Conservation (phyloP, 2,113 vertebrate genomes). For the Notarius quadriscutis region DNA sequence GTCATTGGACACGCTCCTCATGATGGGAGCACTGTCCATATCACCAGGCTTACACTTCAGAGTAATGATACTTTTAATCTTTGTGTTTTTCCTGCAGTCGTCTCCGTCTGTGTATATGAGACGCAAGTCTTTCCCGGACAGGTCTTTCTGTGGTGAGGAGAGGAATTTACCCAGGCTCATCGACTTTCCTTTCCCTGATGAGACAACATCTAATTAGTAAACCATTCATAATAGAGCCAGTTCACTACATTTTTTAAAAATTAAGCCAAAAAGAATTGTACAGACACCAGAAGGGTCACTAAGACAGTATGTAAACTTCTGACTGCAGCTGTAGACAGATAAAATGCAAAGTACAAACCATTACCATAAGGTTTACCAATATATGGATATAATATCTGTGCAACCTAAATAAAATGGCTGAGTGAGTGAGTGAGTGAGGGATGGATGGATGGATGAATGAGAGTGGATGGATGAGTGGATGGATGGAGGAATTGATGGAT, state of each 20-base stretch:
- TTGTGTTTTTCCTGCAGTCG: conserved; percentile 70
- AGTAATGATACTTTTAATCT: conserved; percentile 79
- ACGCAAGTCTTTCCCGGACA: conserved; percentile 76
- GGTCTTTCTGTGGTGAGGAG: conserved; percentile 77
- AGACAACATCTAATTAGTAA: background rate
- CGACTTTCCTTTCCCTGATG: conserved; percentile 70
- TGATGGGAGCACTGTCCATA: conserved; percentile 82
- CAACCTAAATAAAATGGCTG: too few relatives aligned
- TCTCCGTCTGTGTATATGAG: conserved; percentile 85
- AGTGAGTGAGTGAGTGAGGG: too few relatives aligned
- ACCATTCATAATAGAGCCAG: background rate
- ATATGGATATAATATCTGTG: background rate
- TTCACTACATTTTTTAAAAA: background rate
- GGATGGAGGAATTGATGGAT: too few relatives aligned
- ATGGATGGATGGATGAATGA: too few relatives aligned
- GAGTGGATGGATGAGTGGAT: too few relatives aligned
- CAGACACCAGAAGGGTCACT: background rate
- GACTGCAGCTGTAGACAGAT: too few relatives aligned
- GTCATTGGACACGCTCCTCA: conserved; percentile 65
- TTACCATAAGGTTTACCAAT: background rate
- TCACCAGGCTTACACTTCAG: conserved; percentile 91
- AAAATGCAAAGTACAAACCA: background rate
- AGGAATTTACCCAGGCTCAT: conserved; percentile 85
- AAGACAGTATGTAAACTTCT: background rate
- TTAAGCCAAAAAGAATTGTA: background rate